Base-by-base conservation (phyloP, 2,888 invertebrate genomes). In the Thymelicus acteon region DNA sequence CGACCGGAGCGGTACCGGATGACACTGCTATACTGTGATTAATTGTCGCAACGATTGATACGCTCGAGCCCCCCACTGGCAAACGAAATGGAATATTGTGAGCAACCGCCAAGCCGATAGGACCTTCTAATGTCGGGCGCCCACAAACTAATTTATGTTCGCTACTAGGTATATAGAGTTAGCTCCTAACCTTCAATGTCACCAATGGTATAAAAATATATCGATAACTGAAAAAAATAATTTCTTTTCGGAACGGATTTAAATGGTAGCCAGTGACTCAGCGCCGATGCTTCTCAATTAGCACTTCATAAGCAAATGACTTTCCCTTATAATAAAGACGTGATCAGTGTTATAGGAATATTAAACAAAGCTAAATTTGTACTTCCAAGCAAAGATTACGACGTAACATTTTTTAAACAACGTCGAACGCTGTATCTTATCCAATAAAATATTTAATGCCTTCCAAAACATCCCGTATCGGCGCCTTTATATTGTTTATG, bases 11-110 rank as follows among this genome's bases (percentile, higher is more conserved):
- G 83, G 86, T 82, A 85, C 86, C 83, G 87, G 90, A 93, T 93
- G 93, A 93, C 93, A 93, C 84, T 87, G 93, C 93, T 88, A 80
- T 89, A 91, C 90, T 87, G 84, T 93, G 93, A 93, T 93, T 93
- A 92, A 93, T 93, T 87, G 92, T 92, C 85, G 87, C 87, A 83
- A 83, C 91, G 90, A 92, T 92, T 92, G 92, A 90, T 89, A 87
- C 83, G 84, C 84, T 81, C 85, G 86, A 86, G 84, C 93, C 86
- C 91, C 93, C 93, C 92, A 93, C 93, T 90, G 93, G 84, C 85
- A 89, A 74, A 85, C 88, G 90, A 89, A 93, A 93, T 93, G 91
- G 92, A 92, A 93, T 92, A 92, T 89, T 88, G 86, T 86, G 82
- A 82, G 78, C 79, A 80, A 80, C 78, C 78, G 79, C 79, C 72